Base-by-base conservation (phyloP, 2,113 vertebrate genomes). In the Proteles cristata region DNA sequence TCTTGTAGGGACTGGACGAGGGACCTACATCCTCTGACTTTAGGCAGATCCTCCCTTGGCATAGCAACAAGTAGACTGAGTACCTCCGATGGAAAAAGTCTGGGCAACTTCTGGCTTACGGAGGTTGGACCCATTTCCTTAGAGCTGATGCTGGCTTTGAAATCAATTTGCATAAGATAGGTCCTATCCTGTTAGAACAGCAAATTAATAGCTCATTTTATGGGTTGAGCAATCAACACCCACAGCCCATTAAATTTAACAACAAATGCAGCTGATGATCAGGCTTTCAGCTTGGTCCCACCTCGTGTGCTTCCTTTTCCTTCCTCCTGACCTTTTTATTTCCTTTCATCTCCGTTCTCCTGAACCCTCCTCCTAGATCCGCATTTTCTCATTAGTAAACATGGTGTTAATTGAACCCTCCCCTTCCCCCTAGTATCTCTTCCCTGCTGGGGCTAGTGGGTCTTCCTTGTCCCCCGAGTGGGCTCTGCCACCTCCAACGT, bases 171-270 rank as follows among this genome's bases (percentile, higher is more conserved):
- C 98, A 98, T 98, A 98, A 96, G 98, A 97, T 94, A 94, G 96
- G 96, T 97, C 97, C 98, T 97, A 95, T 95, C 48, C 97, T 98
- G 97, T 97, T 98, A 96, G 96, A 98, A 98, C 80, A 98, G 98
- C 97, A 98, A 99, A 99, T 99, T 99, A 99, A 98, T 98, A 98
- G 98, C 98, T 99, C 98, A 97, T 99, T 98, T 99, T 98, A 98
- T 0, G 25, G 97, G 97, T 98, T 96, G 74, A 98, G 98, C 98
- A 98, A 98, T 99, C 99, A 99, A 98, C 98, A 98, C 98, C 98
- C 97, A 97, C 97, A 98, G 98, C 97, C 98, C 98, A 98, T 99
- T 99, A 99, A 98, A 98, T 98, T 97, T 99, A 98, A 99, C 98
- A 98, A 97, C 98, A 98, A 98, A 97, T 66, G 96, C 91, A 43